These are phyloP conservation scores for Empis livida DNA, from an alignment of 2,888 invertebrate genomes.

Conservation along the genomic window DNA sequence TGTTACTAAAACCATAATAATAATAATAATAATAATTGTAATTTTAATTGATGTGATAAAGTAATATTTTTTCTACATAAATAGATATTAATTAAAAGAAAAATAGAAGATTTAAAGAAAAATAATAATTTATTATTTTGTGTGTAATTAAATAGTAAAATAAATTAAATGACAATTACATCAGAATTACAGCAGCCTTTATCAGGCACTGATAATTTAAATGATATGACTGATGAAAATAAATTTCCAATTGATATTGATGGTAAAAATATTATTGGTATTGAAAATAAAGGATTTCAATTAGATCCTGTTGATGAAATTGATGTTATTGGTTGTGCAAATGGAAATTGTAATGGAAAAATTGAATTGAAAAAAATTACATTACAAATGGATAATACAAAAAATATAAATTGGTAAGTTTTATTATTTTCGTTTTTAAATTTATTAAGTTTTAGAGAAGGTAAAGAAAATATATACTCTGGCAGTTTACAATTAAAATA, in stretches of 20 bases:
- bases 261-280: background rate
- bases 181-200: background rate
- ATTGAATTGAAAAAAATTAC: background rate
- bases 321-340: background rate
- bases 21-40: too few relatives aligned
- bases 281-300: slow-evolving; percentile 1
- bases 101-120: too few relatives aligned
- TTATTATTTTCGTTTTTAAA: background rate
- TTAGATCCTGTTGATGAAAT: background rate
- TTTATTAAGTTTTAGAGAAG: too few relatives aligned
- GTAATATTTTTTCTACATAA: too few relatives aligned
- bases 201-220: background rate
- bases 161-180: background rate
- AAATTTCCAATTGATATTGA: too few relatives aligned
- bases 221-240: background rate
- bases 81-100: too few relatives aligned
- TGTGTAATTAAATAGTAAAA: too few relatives aligned
- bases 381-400: background rate
- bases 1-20: too few relatives aligned
- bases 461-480: too few relatives aligned
- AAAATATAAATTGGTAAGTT: background rate
- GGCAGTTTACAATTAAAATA: too few relatives aligned
- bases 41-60: too few relatives aligned
- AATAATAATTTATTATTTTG: too few relatives aligned
- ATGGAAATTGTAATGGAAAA: background rate